Evolutionary conservation across 1,140 invertebrate genomes (phyloP).

Genomic region (Cecropterus lyciades): DNA sequence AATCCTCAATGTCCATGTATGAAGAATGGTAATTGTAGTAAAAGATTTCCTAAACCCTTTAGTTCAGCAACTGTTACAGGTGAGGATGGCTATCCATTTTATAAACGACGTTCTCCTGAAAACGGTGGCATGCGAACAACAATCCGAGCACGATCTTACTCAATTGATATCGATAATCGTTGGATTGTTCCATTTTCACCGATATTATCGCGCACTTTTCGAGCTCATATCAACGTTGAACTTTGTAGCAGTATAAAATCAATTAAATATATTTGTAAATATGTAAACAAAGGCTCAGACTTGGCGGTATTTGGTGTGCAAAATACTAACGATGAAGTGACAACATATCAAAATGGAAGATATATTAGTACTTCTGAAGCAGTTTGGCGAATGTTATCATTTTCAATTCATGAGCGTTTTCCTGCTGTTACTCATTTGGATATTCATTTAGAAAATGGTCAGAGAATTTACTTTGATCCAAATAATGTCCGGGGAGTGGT

Average conservation of each 20-base stretch:
- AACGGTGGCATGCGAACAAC: slow-evolving; percentile 39
- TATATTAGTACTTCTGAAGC: slow-evolving; percentile 69
- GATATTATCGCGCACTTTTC: not conserved
- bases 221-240: slow-evolving; percentile 14
- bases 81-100: slow-evolving; percentile 34
- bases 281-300: too few species aligned
- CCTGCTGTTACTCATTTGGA: slow-evolving; percentile 72
- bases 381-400: slow-evolving; percentile 74
- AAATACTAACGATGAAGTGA: slow-evolving; percentile 48
- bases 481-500: slow-evolving; percentile 45
- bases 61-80: slow-evolving; percentile 37
- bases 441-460: slow-evolving; percentile 73
- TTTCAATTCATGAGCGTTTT: slow-evolving; percentile 70
- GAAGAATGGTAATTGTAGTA: slow-evolving; percentile 29
- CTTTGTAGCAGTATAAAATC: slow-evolving; percentile 1
- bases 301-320: too few species aligned
- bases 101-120: slow-evolving; percentile 35
- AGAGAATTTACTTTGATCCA: slow-evolving; percentile 68
- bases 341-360: slow-evolving; percentile 38
- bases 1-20: slow-evolving; percentile 51
- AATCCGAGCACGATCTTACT: slow-evolving; percentile 30
- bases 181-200: slow-evolving; percentile 12
- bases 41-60: slow-evolving; percentile 32
- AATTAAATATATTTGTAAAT: slow-evolving; percentile 11
- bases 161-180: slow-evolving; percentile 22